A percentile compares a stretch with the other conserved stretches of the same genome.
Evolutionary conservation across 2,888 invertebrate genomes (phyloP).

Genomic region (Leucophora obtusa): DNA sequence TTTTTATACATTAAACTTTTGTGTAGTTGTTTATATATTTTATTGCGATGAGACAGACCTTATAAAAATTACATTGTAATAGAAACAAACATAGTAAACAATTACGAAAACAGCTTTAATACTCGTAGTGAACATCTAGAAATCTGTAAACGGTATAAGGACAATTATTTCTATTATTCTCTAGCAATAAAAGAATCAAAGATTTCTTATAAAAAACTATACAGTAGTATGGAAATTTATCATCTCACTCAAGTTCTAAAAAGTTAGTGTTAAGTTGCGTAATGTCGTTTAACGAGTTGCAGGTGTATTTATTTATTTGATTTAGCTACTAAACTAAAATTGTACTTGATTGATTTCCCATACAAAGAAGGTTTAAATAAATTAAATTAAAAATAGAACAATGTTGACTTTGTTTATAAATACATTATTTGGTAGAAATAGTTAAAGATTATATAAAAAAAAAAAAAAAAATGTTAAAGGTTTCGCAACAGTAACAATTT

Average conservation of each 20-base stretch:
- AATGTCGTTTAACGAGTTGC: not conserved
- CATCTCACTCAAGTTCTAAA: no score
- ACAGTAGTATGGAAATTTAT: no score
- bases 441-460: no score
- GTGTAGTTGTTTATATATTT: not conserved
- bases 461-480: no score
- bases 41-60: not conserved
- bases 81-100: not conserved
- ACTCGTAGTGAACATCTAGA: no score
- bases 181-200: no score
- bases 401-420: not conserved
- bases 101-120: not conserved
- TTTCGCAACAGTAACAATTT: no score
- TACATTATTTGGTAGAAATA: no score
- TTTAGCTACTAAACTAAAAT: not conserved
- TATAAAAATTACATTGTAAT: not conserved
- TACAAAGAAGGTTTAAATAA: conserved; percentile 9
- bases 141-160: no score
- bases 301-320: not conserved
- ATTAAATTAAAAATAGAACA: not conserved
- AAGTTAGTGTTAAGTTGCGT: not conserved
- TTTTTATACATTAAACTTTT: not conserved
- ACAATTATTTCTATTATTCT: no score
- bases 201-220: no score
- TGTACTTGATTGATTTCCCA: conserved; percentile 8